Percentiles rank a stretch among this genome's conserved stretches.
Conservation (phyloP, 2,797 vertebrate genomes). For the Champsocephalus esox region DNA sequence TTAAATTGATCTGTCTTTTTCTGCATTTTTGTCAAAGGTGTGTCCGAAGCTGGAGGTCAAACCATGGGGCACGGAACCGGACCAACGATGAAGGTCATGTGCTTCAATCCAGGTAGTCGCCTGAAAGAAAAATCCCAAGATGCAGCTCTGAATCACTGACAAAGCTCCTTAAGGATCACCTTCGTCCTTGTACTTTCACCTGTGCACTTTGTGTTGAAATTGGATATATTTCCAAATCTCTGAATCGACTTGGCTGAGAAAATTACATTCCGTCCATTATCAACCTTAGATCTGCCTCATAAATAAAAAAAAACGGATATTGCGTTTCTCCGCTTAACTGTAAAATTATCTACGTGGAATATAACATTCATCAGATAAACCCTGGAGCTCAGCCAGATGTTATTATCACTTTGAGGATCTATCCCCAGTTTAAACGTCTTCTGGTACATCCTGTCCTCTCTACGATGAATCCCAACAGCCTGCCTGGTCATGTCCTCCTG, state of each 20-base stretch:
- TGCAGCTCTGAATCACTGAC: constrained; percentile 69
- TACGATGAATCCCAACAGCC: constrained; percentile 85
- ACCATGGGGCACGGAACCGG: constrained; percentile 69
- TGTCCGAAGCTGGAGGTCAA: constrained; percentile 36
- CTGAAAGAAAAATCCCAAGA: constrained; percentile 73
- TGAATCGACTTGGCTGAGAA: constrained; percentile 49
- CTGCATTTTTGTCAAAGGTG: constrained; percentile 52
- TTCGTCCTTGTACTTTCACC: constrained; percentile 41
- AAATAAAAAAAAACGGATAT: constrained; percentile 52
- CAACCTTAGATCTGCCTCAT: constrained; percentile 52
- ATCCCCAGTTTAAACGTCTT: constrained; percentile 48
- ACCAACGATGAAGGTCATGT: constrained; percentile 62
- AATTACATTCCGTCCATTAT: constrained; percentile 54
- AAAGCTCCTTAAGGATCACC: constrained; percentile 39
- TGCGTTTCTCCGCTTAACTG: constrained; percentile 43
- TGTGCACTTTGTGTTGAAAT: constrained; percentile 50
- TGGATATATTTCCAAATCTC: constrained; percentile 59
- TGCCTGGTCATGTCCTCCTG: constrained; percentile 86
- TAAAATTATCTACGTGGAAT: constrained; percentile 70
- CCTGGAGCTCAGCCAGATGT: constrained; percentile 65
- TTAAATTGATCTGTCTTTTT: constrained; percentile 19
- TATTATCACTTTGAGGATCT: constrained; percentile 71
- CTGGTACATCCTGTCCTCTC: constrained; percentile 66
- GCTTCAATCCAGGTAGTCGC: constrained; percentile 78
- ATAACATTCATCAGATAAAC: constrained; percentile 68